A percentile compares a stretch with the other conserved stretches of the same genome.
Evolutionary conservation across 2,888 invertebrate species (phyloP).

Genomic region (Oligia latruncula): DNA sequence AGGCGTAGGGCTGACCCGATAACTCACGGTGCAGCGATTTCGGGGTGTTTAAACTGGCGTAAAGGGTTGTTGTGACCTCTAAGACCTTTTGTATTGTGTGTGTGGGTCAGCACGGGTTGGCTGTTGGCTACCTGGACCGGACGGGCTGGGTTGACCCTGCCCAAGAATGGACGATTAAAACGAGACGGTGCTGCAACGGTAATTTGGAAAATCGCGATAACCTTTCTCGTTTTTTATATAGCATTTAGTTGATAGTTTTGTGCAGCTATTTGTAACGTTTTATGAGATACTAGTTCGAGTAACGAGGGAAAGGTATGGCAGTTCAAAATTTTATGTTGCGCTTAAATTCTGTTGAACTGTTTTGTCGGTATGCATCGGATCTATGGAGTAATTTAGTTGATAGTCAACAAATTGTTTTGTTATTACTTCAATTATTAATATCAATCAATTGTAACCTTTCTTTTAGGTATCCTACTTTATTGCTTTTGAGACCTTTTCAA

Average conservation of each 20-base stretch:
- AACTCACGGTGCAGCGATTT: conserved; percentile 89
- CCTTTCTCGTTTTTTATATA: conserved; percentile 76
- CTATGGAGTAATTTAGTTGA: conserved; percentile 2
- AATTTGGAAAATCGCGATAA: conserved; percentile 87
- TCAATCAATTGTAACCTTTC: conserved; percentile 25
- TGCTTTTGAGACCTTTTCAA: neutral
- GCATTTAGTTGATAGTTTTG: conserved; percentile 75
- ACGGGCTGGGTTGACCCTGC: conserved; percentile 80
- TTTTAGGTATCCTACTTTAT: neutral
- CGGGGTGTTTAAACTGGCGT: conserved; percentile 87
- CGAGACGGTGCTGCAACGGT: conserved; percentile 85
- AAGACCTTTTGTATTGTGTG: conserved; percentile 79
- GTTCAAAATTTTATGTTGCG: conserved; percentile 48
- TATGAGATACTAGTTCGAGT: conserved; percentile 61
- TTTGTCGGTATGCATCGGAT: conserved; percentile 22
- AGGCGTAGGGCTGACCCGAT: conserved; percentile 87
- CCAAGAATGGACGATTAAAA: conserved; percentile 87
- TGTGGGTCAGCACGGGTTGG: conserved; percentile 86
- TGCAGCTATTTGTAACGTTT: conserved; percentile 76
- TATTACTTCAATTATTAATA: no score
- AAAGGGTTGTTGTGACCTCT: conserved; percentile 87
- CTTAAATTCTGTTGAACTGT: conserved; percentile 33
- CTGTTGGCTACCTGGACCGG: conserved; percentile 86
- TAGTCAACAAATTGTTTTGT: conserved; percentile 14
- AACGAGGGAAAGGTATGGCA: conserved; percentile 54